Evolutionary conservation across 2,113 vertebrate genomes (phyloP).

Genomic region (Hiodon tergisus): DNA sequence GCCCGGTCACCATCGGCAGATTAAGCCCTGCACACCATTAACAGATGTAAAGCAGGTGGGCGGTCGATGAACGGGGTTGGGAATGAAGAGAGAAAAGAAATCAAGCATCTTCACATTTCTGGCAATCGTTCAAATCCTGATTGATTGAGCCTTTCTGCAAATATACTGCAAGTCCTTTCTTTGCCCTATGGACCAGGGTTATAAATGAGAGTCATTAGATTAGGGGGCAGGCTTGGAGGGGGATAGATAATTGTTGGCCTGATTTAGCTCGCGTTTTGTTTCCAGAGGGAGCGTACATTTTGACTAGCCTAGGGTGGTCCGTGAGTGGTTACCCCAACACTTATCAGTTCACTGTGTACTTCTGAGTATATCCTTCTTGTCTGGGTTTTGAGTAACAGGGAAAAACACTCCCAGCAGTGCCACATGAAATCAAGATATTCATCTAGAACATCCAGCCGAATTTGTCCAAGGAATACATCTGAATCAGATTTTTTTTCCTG

Average conservation of each 20-base stretch:
- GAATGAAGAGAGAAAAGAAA: conserved; percentile 10
- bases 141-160: conserved; percentile 10
- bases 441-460: too few species aligned
- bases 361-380: background rate
- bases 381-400: too few species aligned
- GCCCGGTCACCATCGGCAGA: too few species aligned
- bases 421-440: too few species aligned
- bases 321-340: background rate
- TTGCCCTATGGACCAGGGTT: conserved; percentile 4
- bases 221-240: background rate
- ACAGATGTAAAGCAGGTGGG: conserved; percentile 5
- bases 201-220: conserved; percentile 21
- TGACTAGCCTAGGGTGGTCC: background rate
- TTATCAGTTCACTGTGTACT: background rate
- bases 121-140: conserved; percentile 10
- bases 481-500: too few species aligned
- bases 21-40: background rate
- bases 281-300: background rate
- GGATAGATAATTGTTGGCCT: conserved; percentile 10
- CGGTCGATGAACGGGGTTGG: background rate
- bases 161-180: conserved; percentile 10
- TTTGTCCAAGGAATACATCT: too few species aligned
- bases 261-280: conserved; percentile 6
- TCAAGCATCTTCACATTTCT: background rate
- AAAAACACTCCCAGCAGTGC: too few species aligned